Conservation (phyloP, 1,140 invertebrate species). For the Halotydeus destructor region DNA sequence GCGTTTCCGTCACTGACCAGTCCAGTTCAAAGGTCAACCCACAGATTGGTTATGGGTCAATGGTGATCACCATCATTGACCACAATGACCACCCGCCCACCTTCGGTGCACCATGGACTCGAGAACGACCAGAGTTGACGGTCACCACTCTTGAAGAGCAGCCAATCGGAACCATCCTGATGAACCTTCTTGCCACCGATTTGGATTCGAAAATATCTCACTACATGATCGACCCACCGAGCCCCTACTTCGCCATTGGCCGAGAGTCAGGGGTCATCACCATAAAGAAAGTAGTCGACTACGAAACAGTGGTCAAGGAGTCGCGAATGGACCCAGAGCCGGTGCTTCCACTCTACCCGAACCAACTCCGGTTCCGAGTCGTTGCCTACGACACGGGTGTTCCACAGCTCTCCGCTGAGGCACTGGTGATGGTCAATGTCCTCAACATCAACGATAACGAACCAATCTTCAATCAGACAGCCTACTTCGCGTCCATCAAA, state of each 20-base stretch:
- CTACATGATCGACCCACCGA: constrained; percentile 45
- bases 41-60: constrained; percentile 33
- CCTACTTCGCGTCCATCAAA: constrained; percentile 79
- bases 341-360: too few species aligned
- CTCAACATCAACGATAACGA: constrained; percentile 62
- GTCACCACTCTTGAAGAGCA: constrained; percentile 55
- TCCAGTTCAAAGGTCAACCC: background rate
- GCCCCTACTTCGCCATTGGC: constrained; percentile 51
- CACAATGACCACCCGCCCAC: constrained; percentile 41
- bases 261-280: constrained; percentile 34
- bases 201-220: constrained; percentile 55
- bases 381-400: constrained; percentile 60
- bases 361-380: constrained; percentile 52
- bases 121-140: constrained; percentile 39
- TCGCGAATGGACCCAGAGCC: too few species aligned
- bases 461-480: constrained; percentile 83
- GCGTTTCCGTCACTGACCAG: constrained; percentile 48
- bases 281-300: constrained; percentile 45
- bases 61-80: constrained; percentile 68
- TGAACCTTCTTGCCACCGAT: constrained; percentile 56
- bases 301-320: constrained; percentile 47
- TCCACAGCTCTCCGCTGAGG: constrained; percentile 49
- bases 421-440: constrained; percentile 48
- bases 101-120: constrained; percentile 47
- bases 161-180: constrained; percentile 51